Evolutionary conservation across 53 echinoderm and acorn worm genomes (phyloP).

Genomic region (Paracentrotus lividus): DNA sequence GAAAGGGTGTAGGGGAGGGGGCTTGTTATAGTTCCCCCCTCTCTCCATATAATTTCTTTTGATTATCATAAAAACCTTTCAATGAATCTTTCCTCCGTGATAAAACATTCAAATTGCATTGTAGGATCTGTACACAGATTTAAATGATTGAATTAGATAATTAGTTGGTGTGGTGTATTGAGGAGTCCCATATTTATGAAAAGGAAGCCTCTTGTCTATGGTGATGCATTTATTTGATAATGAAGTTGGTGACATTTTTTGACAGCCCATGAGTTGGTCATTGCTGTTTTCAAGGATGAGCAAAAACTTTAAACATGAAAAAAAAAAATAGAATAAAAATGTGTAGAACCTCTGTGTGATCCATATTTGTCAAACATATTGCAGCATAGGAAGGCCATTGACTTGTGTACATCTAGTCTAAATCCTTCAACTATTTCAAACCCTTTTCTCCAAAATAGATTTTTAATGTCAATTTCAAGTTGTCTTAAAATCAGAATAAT

Average conservation of each 20-base stretch:
- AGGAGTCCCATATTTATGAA: too few species aligned
- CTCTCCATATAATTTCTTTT: too few species aligned
- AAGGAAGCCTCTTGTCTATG: neutral
- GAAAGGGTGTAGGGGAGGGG: neutral
- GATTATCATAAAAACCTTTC: neutral
- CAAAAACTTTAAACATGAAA: neutral
- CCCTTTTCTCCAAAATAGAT: neutral
- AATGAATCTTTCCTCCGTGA: neutral
- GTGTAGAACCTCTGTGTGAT: constrained; percentile 55
- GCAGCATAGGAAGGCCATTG: constrained; percentile 51
- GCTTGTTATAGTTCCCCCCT: too few species aligned
- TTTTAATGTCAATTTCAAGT: too few species aligned
- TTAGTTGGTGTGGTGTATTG: neutral
- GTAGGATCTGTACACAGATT: neutral
- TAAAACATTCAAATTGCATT: neutral
- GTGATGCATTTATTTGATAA: constrained; percentile 1
- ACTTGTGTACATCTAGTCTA: constrained; percentile 39
- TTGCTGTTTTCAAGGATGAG: neutral
- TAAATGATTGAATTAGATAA: neutral
- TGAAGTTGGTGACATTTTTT: neutral
- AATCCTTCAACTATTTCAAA: constrained; percentile 6
- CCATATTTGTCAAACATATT: constrained; percentile 58
- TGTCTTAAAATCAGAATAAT: neutral
- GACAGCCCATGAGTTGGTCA: neutral
- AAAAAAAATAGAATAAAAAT: constrained; percentile 10